These are phyloP conservation scores for Drosophila tsacasi DNA, from an alignment of 1,140 invertebrate genomes.

Conservation along the genomic window DNA sequence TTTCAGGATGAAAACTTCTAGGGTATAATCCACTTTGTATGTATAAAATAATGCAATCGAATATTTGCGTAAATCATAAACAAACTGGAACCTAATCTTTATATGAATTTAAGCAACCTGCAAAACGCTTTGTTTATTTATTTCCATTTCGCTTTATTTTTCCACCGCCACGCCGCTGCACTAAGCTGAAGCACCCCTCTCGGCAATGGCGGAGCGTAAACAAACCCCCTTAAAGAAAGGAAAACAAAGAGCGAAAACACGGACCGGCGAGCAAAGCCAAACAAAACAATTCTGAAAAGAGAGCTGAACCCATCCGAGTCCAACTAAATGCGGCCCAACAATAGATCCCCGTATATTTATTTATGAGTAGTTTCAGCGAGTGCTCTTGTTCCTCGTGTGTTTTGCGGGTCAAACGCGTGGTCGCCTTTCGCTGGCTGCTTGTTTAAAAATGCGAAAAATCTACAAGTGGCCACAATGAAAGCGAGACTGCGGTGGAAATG, in stretches of 20 bases:
- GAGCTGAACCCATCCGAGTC: constrained; percentile 17
- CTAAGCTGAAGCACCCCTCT: constrained; percentile 31
- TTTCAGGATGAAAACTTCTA: neutral
- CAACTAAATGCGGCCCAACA: constrained; percentile 51
- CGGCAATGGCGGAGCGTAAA: constrained; percentile 33
- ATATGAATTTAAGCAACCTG: constrained; percentile 44
- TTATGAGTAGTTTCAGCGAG: constrained; percentile 73
- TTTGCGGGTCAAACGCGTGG: constrained; percentile 69
- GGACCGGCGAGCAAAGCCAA: constrained; percentile 66
- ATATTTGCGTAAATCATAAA: constrained; percentile 33
- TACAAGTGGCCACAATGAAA: constrained; percentile 62
- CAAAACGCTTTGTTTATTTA: constrained; percentile 48
- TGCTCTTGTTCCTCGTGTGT: constrained; percentile 25
- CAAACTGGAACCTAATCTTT: constrained; percentile 34
- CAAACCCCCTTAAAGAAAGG: constrained; percentile 31
- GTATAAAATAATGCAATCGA: constrained; percentile 1
- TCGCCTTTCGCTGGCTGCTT: constrained; percentile 51
- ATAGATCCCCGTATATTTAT: constrained; percentile 66
- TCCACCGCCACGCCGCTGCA: constrained; percentile 19
- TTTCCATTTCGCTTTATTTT: constrained; percentile 44
- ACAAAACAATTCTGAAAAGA: constrained; percentile 63
- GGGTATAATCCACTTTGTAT: neutral
- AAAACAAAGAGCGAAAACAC: constrained; percentile 45
- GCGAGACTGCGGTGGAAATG: constrained; percentile 53
- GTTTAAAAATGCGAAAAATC: constrained; percentile 74